These are phyloP conservation scores for Coremacera marginata DNA, from an alignment of 2,888 invertebrate species.

Conservation along the genomic window DNA sequence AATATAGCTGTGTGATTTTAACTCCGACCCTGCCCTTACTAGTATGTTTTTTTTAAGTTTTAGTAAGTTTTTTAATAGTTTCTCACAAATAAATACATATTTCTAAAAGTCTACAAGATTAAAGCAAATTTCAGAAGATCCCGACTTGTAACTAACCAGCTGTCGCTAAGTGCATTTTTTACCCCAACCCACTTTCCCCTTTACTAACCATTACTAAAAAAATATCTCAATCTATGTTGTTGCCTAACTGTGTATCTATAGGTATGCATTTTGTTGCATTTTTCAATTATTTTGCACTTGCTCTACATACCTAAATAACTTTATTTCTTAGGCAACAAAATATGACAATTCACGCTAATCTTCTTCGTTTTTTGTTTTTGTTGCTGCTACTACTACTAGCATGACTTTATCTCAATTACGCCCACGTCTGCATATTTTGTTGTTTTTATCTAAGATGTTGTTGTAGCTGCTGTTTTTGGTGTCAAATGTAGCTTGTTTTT, in stretches of 20 bases:
- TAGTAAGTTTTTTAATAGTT: no score
- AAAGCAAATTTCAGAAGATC: no score
- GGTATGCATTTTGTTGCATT: constrained; percentile 11
- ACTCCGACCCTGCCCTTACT: no score
- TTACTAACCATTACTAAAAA: no score
- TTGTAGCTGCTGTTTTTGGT: constrained; percentile 29
- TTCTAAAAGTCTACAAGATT: no score
- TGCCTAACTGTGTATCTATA: neutral
- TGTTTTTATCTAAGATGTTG: constrained; percentile 19
- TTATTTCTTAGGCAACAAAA: constrained; percentile 14
- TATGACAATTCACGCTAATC: constrained; percentile 21
- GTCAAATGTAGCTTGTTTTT: constrained; percentile 27
- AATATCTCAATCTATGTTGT: neutral
- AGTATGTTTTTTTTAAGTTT: no score
- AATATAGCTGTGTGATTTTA: no score
- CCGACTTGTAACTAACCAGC: no score
- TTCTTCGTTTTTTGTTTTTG: neutral
- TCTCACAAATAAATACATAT: no score
- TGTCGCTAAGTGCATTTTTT: no score
- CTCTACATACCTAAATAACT: constrained; percentile 63
- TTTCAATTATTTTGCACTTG: constrained; percentile 66
- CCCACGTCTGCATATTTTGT: constrained; percentile 28
- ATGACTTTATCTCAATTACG: constrained; percentile 25
- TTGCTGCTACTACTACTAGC: neutral
- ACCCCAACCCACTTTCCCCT: no score